Evolutionary conservation across 1,140 invertebrate genomes (phyloP).

Genomic region (Ditylenchus dipsaci): DNA sequence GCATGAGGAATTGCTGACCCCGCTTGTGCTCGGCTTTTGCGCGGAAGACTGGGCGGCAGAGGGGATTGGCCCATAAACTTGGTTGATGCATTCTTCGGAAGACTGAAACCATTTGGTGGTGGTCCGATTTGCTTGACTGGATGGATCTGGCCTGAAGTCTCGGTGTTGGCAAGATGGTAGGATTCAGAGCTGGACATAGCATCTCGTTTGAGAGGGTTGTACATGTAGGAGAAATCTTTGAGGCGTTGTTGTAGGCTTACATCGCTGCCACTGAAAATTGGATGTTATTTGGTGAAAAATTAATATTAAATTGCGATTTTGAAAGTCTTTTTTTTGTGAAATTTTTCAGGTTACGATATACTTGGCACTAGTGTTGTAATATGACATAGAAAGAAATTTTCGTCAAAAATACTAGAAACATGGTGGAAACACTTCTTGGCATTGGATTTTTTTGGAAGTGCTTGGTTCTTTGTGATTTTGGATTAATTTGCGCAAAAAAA

Average conservation of each 20-base stretch:
- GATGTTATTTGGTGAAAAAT: no score
- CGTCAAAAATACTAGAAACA: no score
- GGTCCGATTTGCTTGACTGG: slow-evolving; percentile 1
- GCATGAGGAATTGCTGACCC: not conserved
- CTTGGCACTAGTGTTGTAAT: no score
- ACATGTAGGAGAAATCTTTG: slow-evolving; percentile 4
- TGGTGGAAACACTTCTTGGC: no score
- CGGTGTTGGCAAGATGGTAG: not conserved
- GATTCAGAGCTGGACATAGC: not conserved
- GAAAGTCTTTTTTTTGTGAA: no score
- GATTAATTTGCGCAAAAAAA: no score
- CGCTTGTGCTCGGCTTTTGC: not conserved
- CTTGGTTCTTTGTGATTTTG: no score
- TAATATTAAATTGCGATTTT: no score
- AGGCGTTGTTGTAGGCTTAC: not conserved
- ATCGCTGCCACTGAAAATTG: not conserved
- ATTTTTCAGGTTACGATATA: no score
- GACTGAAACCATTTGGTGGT: not conserved
- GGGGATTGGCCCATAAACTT: not conserved
- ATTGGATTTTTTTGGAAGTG: no score
- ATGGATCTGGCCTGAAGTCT: no score
- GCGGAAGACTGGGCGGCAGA: not conserved
- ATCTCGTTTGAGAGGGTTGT: slow-evolving; percentile 5
- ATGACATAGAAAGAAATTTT: no score
- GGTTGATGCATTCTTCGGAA: not conserved